Base-by-base conservation (phyloP, 2,797 vertebrate species). In the Mycteria americana region DNA sequence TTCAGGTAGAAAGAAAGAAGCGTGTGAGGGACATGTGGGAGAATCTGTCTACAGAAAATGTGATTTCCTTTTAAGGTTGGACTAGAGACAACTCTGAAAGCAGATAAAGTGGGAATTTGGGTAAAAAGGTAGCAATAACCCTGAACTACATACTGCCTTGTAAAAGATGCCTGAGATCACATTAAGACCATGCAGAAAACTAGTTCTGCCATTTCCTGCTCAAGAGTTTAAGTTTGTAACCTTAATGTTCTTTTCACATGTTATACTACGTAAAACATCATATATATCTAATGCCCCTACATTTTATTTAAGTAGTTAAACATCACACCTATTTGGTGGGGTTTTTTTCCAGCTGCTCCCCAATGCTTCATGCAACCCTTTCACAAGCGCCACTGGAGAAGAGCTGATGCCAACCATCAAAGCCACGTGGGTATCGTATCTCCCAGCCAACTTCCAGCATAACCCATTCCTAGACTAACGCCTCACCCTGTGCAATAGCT, bases 341-440 rank as follows among this genome's bases (percentile, higher is more conserved):
- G 0, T 12, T 31, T 69, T 59, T 45, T 43, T 11, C 50, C 92
- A 92, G 51, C n/a, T 76, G 67, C 25, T 67, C 28, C n/a, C 16
- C 31, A 73, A 5, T 0, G 1, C 45, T 82, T 75, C 7, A 17
- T 0, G 0, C 35, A 92, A 48, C 23, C 45, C 51, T 39, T 81
- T 68, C 59, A 70, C 46, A 60, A 79, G 80, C 9, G 10, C 28
- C 23, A 19, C 81, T 9, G 41, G 22, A 51, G 70, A 84, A 75
- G 54, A 79, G 67, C 57, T 45, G 76, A 82, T 51, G 67, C 59
- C 90, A 88, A 15, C 35, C 69, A 56, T 25, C 70, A 83, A 35
- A 89, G 37, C 64, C 91, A 85, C 1, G 1, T 37, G 64, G 37
- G 23, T 18, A 67, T 16, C 2, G 5, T 54, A 57, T 14, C 68